These are phyloP conservation scores for Drosophila sordidapex DNA, from an alignment of 2,888 invertebrate genomes.

Conservation along the genomic window DNA sequence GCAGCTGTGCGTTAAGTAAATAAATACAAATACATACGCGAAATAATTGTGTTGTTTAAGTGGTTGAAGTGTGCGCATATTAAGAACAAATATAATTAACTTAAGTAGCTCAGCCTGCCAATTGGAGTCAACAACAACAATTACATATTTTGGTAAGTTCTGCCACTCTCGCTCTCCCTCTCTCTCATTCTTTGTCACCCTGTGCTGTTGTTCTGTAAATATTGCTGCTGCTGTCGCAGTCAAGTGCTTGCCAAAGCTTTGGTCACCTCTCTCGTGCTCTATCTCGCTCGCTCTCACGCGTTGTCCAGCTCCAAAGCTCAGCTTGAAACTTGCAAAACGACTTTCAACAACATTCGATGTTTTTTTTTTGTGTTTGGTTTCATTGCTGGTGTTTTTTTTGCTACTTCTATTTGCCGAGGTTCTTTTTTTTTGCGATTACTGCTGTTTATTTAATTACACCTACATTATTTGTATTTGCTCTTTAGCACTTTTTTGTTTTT, in stretches of 20 bases:
- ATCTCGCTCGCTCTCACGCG: constrained; percentile 1
- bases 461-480: constrained; percentile 49
- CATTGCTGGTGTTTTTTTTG: constrained; percentile 24
- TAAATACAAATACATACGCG: constrained; percentile 24
- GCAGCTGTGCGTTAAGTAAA: constrained; percentile 28
- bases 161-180: constrained; percentile 4
- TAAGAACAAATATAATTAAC: constrained; percentile 37
- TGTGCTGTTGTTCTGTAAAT: constrained; percentile 31
- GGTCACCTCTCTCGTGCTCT: constrained; percentile 14
- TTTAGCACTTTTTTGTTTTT: constrained; percentile 45
- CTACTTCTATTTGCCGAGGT: constrained; percentile 27
- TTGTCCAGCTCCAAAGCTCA: constrained; percentile 46
- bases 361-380: constrained; percentile 14
- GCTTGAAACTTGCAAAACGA: constrained; percentile 82
- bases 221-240: constrained; percentile 8
- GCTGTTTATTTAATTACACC: constrained; percentile 64
- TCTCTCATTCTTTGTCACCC: constrained; percentile 9
- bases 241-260: constrained; percentile 10
- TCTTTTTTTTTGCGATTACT: constrained; percentile 24
- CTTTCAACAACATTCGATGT: constrained; percentile 81
- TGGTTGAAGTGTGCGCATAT: constrained; percentile 24
- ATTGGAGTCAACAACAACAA: constrained; percentile 35
- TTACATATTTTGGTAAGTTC: constrained; percentile 45
- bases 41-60: constrained; percentile 34
- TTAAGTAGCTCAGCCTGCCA: constrained; percentile 45